Conservation (phyloP, 2,113 vertebrate species). For the Tichodroma muraria region DNA sequence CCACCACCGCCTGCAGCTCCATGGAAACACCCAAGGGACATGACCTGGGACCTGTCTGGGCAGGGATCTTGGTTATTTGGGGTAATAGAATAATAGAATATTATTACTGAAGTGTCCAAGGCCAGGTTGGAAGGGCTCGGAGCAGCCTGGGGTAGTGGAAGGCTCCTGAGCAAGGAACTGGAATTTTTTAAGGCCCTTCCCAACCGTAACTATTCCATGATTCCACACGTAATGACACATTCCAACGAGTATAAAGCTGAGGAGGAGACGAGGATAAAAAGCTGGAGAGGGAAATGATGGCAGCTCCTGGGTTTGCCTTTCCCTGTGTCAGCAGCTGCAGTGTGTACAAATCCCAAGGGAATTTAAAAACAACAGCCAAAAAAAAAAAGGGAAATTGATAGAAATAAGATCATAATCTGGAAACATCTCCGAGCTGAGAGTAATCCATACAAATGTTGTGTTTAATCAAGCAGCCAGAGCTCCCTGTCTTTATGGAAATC, state of each 20-base stretch:
- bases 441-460: neutral
- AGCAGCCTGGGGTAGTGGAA: neutral
- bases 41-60: neutral
- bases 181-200: neutral
- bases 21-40: rapidly evolving
- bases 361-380: no score
- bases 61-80: neutral
- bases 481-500: neutral
- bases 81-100: neutral
- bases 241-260: rapidly evolving
- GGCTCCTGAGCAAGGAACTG: neutral
- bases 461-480: neutral
- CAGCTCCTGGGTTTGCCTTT: neutral
- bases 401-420: neutral
- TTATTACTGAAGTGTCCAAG: no score
- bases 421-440: neutral
- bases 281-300: neutral
- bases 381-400: neutral
- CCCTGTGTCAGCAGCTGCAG: neutral
- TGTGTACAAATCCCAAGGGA: neutral
- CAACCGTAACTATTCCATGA: neutral
- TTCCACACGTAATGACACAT: neutral
- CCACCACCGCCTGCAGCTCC: neutral
- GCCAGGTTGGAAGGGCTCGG: neutral
- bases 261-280: neutral